Evolutionary conservation across 2,888 invertebrate genomes (phyloP), one percentile per base, ranked within the genome.

Genomic region (Xanthia togata): DNA sequence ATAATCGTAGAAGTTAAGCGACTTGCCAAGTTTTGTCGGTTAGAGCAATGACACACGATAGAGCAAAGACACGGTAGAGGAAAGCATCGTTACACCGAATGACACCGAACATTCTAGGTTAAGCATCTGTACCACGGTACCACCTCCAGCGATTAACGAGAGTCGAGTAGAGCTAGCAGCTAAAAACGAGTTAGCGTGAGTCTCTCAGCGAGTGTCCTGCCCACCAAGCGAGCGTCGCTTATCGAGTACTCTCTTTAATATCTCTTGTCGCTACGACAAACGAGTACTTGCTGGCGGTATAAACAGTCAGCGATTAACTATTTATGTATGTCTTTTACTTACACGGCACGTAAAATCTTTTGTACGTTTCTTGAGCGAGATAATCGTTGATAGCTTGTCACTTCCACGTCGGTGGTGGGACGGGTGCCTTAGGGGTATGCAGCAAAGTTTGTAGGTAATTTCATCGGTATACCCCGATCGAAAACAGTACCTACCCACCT

Each of bases 21-120:
- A 70, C 70, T 78, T 85, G 84, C 80, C 83, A 86, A 83, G 78
- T 86, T 78, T 69, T 31, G 6, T 55, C 62, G 50, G 20, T 41
- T 80, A 62, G 60, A 70, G 41, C 11, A 41, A 41, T 11, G 63
- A 64, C 41, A 64, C 65, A 38, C 59, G 47, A 31, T 31, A 31
- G 31, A 31, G 31, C 31, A 31, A 31, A 31, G 31, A 31, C 31
- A 31, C 31, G 31, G 35, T 31, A 47, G 62, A 38, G 38, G 35
- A 53, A 57, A 20, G 44, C 71, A 64, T 70, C 79, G 60, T 62
- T 69, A 74, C 23, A 26, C 26, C 8, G 17, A 65, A 83, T 68
- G 67, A 44, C 31, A 69, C 60, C 63, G 38, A 73, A 76, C 57
- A 63, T 55, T 82, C 57, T 35, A 44, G 38, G 47, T 17, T 23